Evolutionary conservation across 2,797 vertebrate species (phyloP).

Genomic region (Malurus leucopterus): DNA sequence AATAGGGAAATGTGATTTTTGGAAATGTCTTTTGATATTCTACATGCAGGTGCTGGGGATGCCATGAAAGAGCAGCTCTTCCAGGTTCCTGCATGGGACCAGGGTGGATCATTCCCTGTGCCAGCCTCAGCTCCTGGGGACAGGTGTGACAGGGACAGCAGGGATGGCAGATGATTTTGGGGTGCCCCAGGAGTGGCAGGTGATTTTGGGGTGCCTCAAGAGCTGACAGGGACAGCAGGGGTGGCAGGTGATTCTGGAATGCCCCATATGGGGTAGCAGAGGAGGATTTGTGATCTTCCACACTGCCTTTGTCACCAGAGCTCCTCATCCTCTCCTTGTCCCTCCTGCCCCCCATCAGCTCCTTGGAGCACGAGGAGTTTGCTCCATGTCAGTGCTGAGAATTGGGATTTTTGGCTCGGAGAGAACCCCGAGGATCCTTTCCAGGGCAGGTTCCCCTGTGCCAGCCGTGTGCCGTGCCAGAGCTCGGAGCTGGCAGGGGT

Average conservation of each 20-base stretch:
- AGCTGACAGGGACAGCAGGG: too few species aligned
- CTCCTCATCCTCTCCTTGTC: not conserved
- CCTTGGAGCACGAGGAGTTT: not conserved
- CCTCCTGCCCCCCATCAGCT: not conserved
- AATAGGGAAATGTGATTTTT: not conserved
- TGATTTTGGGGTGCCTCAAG: too few species aligned
- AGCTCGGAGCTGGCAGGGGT: not conserved
- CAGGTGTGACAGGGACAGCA: not conserved
- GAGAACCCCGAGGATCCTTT: not conserved
- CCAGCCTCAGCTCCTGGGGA: not conserved
- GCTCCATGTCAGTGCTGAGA: not conserved
- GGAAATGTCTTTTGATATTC: fast-evolving
- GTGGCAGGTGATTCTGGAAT: too few species aligned
- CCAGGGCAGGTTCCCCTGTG: not conserved
- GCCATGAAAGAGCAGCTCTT: not conserved
- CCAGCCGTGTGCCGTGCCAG: not conserved
- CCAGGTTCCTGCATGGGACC: not conserved
- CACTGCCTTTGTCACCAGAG: not conserved
- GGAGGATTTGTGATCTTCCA: fast-evolving
- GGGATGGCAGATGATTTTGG: not conserved
- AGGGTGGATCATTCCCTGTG: not conserved
- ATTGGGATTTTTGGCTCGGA: fast-evolving
- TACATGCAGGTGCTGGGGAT: not conserved
- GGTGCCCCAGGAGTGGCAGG: not conserved
- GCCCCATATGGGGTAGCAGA: not conserved